Base-by-base conservation (phyloP, 1,140 invertebrate species). In the Euschistus heros region DNA sequence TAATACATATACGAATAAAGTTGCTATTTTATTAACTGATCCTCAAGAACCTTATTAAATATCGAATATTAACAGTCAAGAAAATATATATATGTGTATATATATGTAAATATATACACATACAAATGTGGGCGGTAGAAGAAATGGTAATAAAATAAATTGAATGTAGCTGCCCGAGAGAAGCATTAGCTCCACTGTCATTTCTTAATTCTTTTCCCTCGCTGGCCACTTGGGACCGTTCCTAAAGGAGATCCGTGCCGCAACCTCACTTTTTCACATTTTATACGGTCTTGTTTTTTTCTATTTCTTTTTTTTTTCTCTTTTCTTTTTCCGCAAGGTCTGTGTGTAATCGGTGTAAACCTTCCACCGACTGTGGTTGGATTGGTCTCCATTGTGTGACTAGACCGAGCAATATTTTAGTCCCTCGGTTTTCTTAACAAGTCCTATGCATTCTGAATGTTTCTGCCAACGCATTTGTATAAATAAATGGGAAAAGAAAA, bases 191-290 rank as follows among this genome's bases (percentile, higher is more conserved):
- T 50, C 47, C 47, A 50, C 5, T 50, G 47, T 20, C 22, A 50
- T 50, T 50, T 50, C 47, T 50, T 50, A 50, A 50, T 50, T 50
- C 47, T 50, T 50, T 50, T 22, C 14, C 47, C 47, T n/a, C 47
- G 8, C 47, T 15, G 22, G n/a, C 47, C 47, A 6, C 10, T 37
- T 13, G 33, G 47, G 47, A 50, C n/a, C 47, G 47, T 50, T 1
- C 6, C 47, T 20, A 50, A 50, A 50, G 47, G 5, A 50, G 47
- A 50, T 20, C 47, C 47, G 46, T 50, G 47, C 47, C 47, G 47
- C 47, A 22, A 50, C n/a, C 47, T 22, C n/a, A 22, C 47, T 50
- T 50, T 50, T 50, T 50, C 47, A 50, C 47, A 50, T 50, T 50
- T 50, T 50, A 50, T 22, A 50, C 47, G 47, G n/a, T 50, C 47